Evolutionary conservation across 2,797 vertebrate genomes (phyloP).

Genomic region (Danio kyathit): DNA sequence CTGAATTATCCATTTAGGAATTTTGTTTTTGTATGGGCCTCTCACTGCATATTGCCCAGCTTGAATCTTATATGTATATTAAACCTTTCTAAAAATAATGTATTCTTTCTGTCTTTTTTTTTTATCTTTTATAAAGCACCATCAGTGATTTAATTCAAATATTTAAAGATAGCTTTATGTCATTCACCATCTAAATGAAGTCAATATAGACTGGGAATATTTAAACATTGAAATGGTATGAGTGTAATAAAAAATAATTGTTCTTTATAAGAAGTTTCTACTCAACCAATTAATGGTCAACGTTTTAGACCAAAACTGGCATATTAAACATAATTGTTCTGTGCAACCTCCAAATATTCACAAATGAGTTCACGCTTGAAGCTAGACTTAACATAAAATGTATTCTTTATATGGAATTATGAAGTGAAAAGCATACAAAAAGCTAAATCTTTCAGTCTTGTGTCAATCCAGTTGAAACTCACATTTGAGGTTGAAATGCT

Average conservation of each 20-base stretch:
- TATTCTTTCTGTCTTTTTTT: neutral
- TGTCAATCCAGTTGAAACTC: neutral
- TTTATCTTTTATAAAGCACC: fast-evolving
- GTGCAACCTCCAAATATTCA: no score
- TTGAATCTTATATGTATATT: slow-evolving; percentile 2
- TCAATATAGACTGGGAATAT: no score
- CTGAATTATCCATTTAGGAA: neutral
- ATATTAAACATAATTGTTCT: no score
- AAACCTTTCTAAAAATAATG: neutral
- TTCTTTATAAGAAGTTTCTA: no score
- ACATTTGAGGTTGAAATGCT: neutral
- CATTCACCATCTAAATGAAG: neutral
- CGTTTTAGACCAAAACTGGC: neutral
- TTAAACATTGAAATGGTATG: no score
- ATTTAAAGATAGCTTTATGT: neutral
- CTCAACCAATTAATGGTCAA: no score
- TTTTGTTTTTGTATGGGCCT: neutral
- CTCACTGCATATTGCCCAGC: neutral
- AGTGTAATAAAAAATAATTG: no score
- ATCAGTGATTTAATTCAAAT: neutral
- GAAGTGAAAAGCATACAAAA: neutral
- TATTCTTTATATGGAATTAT: slow-evolving; percentile 22
- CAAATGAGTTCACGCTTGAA: neutral
- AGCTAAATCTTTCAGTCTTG: neutral
- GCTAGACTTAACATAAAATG: neutral